A percentile compares a stretch with the other conserved stretches of the same genome.
These are phyloP conservation scores for Ammospiza maritima DNA, from an alignment of 2,797 vertebrate species.

Conservation along the genomic window DNA sequence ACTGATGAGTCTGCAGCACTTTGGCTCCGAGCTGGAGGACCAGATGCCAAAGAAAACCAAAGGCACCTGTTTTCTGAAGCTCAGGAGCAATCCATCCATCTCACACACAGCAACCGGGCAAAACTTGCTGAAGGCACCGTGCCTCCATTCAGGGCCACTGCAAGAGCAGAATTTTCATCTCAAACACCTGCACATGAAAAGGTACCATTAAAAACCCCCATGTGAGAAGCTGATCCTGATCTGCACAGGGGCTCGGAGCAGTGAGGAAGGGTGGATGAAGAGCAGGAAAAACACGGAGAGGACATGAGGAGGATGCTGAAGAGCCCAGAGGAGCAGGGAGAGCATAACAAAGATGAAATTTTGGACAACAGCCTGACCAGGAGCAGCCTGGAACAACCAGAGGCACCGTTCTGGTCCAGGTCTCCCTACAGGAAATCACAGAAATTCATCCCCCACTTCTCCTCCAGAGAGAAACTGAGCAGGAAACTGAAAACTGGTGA, in stretches of 20 bases:
- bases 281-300: neutral
- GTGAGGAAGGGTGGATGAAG: neutral
- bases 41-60: neutral
- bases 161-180: neutral
- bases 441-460: neutral
- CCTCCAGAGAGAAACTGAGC: neutral
- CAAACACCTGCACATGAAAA: neutral
- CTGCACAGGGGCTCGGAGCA: neutral
- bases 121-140: neutral
- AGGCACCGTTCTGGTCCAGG: rapidly evolving
- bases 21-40: neutral
- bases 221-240: neutral
- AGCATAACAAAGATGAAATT: neutral
- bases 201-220: neutral
- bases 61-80: neutral
- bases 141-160: neutral
- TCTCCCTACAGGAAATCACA: neutral
- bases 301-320: neutral
- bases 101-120: neutral
- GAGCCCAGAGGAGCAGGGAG: neutral
- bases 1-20: neutral
- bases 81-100: neutral
- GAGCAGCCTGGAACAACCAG: neutral
- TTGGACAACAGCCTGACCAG: neutral
- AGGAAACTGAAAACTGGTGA: neutral